Percentiles rank a stretch among this genome's conserved stretches.
phyloP scores from a whole-genome alignment of 2,888 invertebrate species.

The Mimas tiliae region DNA sequence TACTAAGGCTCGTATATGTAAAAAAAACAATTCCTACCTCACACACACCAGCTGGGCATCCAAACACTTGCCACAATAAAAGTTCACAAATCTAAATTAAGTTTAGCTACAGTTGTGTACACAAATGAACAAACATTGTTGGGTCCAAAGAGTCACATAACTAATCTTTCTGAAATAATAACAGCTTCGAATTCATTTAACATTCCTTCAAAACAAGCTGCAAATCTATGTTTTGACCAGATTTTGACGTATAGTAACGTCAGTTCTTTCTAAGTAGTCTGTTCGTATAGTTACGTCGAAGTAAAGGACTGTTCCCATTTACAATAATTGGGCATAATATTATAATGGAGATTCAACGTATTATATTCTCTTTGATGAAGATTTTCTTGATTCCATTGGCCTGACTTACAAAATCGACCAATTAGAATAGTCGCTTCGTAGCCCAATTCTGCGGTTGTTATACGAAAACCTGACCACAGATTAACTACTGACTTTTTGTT shows the following conservation, averaged over 20 bases:
- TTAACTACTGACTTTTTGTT: no score
- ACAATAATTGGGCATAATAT: conserved; percentile 12
- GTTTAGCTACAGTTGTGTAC: conserved; percentile 22
- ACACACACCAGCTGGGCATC: conserved; percentile 65
- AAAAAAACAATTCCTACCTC: conserved; percentile 38
- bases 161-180: conserved; percentile 39
- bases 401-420: neutral
- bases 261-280: no score
- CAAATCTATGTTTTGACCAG: conserved; percentile 65
- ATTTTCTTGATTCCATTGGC: no score
- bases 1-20: neutral
- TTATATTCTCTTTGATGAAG: no score
- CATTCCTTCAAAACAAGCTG: conserved; percentile 60
- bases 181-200: conserved; percentile 34
- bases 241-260: conserved; percentile 48
- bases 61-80: conserved; percentile 44
- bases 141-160: conserved; percentile 30
- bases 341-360: no score
- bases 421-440: neutral
- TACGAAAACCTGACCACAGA: neutral
- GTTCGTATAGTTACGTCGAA: conserved; percentile 34
- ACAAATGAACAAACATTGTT: conserved; percentile 36
- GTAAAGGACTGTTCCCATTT: neutral
- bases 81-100: conserved; percentile 41
- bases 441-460: no score